phyloP scores from a whole-genome alignment of 2,113 vertebrate genomes.

The Neotoma lepida region DNA sequence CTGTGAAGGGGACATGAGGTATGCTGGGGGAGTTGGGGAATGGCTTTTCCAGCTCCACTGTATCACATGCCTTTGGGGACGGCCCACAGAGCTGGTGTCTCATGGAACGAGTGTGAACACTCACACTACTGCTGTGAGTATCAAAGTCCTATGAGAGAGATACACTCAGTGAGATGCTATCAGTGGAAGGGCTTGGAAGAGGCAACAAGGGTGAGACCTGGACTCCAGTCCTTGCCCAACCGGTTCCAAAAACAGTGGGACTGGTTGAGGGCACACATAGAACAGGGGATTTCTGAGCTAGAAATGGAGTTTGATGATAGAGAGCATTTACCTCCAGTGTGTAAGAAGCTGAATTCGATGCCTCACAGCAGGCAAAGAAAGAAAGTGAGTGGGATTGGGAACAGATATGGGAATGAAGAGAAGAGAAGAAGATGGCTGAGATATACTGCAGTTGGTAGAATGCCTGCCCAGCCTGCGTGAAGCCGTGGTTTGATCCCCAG shows the following conservation, averaged over 20 bases:
- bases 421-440: background rate
- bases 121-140: background rate
- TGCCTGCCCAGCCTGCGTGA: background rate
- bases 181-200: background rate
- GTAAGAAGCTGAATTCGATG: background rate
- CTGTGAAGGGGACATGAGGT: background rate
- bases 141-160: background rate
- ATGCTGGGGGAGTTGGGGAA: no score
- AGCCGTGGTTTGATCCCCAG: background rate
- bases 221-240: constrained; percentile 9
- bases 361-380: background rate
- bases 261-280: background rate
- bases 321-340: background rate
- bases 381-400: background rate
- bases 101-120: background rate
- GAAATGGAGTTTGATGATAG: background rate
- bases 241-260: background rate
- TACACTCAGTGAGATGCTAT: background rate
- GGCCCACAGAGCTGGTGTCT: background rate
- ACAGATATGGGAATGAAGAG: background rate
- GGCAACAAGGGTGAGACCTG: background rate
- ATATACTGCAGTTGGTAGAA: background rate
- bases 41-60: background rate
- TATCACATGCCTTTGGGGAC: background rate
- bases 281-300: background rate